Conservation (phyloP, 2,797 vertebrate genomes). For the Hoplostethus atlanticus region DNA sequence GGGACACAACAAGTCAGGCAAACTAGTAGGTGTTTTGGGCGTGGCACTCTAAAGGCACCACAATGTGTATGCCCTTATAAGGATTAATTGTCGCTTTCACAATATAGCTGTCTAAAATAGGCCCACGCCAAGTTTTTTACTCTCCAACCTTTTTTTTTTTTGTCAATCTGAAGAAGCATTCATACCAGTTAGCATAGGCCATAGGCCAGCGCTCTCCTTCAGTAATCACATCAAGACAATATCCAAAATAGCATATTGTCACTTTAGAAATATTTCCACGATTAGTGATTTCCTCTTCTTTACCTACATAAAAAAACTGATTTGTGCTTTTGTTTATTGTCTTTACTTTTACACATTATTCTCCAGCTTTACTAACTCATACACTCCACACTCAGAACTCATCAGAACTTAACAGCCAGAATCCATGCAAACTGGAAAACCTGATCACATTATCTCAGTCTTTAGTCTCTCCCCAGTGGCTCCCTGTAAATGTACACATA, state of each 20-base stretch:
- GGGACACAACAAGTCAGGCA: conserved; percentile 53
- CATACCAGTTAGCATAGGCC: neutral
- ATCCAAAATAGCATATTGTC: neutral
- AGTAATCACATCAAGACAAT: neutral
- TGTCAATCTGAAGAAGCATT: neutral
- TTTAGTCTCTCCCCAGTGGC: neutral
- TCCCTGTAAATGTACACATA: neutral
- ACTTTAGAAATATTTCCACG: neutral
- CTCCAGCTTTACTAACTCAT: neutral
- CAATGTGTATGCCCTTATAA: conserved; percentile 66
- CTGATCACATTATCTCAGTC: neutral
- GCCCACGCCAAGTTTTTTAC: neutral
- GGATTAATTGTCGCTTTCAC: conserved; percentile 67
- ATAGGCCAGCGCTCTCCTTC: neutral
- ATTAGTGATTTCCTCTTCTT: neutral
- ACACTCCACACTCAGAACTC: no score
- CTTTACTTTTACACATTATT: conserved; percentile 4
- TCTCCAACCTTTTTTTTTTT: no score
- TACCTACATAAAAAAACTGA: neutral
- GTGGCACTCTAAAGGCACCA: conserved; percentile 41
- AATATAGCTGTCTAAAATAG: neutral
- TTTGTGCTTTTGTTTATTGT: neutral
- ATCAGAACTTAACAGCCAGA: neutral
- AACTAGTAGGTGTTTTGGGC: conserved; percentile 69
- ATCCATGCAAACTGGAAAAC: neutral